A percentile compares a stretch with the other conserved stretches of the same genome.
phyloP scores from a whole-genome alignment of 2,888 invertebrate species.

The Matsumyia berberina region DNA sequence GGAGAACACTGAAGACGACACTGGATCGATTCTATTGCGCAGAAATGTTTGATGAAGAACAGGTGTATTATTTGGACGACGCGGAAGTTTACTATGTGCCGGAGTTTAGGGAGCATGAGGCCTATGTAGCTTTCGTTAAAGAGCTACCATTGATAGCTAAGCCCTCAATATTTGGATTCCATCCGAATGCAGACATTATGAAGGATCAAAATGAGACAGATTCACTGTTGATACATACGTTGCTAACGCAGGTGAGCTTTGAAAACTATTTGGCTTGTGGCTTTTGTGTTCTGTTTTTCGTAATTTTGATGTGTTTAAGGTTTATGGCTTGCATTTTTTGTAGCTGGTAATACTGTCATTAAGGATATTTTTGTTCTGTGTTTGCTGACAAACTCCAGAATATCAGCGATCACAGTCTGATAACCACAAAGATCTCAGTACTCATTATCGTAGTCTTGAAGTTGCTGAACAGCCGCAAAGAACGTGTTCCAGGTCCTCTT shows the following conservation, averaged over 20 bases:
- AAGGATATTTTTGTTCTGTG: too few species aligned
- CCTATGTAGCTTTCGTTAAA: constrained; percentile 88
- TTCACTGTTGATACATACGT: constrained; percentile 89
- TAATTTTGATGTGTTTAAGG: not conserved
- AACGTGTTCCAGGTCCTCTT: too few species aligned
- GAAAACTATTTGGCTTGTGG: not conserved
- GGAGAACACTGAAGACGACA: constrained; percentile 93
- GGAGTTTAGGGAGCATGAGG: constrained; percentile 89
- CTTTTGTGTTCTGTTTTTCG: not conserved
- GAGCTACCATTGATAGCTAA: constrained; percentile 90
- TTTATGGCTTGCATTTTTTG: constrained; percentile 5
- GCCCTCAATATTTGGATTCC: constrained; percentile 96
- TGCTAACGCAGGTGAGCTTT: constrained; percentile 90
- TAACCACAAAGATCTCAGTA: too few species aligned
- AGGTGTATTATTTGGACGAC: constrained; percentile 88
- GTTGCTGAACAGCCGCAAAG: too few species aligned
- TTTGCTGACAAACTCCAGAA: too few species aligned
- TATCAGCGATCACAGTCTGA: too few species aligned
- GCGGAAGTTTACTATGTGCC: constrained; percentile 90
- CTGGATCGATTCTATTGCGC: constrained; percentile 91
- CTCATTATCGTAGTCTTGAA: too few species aligned
- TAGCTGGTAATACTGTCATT: not conserved
- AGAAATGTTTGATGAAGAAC: constrained; percentile 87
- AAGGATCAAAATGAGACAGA: constrained; percentile 95
- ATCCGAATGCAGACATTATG: constrained; percentile 96